Evolutionary conservation across 2,888 invertebrate genomes (phyloP).

Genomic region (Melieria picta): DNA sequence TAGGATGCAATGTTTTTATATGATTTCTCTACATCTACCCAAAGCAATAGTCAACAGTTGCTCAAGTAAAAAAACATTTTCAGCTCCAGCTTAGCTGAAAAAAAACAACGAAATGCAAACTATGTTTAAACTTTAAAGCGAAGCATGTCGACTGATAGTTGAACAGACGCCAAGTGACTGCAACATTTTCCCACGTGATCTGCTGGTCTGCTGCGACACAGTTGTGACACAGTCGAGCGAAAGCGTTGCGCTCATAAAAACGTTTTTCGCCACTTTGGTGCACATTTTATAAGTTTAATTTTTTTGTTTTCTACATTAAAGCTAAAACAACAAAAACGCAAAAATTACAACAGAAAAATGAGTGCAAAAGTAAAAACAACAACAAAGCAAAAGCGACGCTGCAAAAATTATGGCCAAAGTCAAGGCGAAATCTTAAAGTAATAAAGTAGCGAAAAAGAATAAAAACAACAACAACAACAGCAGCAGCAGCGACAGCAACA

Average conservation of each 20-base stretch:
- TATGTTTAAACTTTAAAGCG: no score
- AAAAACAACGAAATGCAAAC: no score
- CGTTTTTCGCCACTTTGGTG: background rate
- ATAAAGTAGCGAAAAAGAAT: slow-evolving; percentile 26
- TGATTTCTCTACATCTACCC: no score
- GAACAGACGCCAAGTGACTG: background rate
- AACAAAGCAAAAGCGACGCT: background rate
- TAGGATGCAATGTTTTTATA: no score
- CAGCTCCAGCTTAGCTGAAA: no score
- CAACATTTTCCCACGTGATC: slow-evolving; percentile 8
- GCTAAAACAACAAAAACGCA: background rate
- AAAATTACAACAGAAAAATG: background rate
- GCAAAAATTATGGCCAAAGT: slow-evolving; percentile 40
- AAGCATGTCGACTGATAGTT: no score
- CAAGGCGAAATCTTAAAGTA: slow-evolving; percentile 46
- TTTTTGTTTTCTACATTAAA: background rate
- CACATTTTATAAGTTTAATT: slow-evolving; percentile 1
- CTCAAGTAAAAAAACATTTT: no score
- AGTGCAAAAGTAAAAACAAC: slow-evolving; percentile 3
- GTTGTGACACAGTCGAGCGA: background rate
- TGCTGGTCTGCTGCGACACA: no score
- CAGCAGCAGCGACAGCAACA: slow-evolving; percentile 37
- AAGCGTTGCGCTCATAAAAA: background rate
- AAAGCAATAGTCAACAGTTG: no score
- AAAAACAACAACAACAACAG: background rate